phyloP scores from a whole-genome alignment of 2,888 invertebrate genomes.

The Nemoura dubitans region DNA sequence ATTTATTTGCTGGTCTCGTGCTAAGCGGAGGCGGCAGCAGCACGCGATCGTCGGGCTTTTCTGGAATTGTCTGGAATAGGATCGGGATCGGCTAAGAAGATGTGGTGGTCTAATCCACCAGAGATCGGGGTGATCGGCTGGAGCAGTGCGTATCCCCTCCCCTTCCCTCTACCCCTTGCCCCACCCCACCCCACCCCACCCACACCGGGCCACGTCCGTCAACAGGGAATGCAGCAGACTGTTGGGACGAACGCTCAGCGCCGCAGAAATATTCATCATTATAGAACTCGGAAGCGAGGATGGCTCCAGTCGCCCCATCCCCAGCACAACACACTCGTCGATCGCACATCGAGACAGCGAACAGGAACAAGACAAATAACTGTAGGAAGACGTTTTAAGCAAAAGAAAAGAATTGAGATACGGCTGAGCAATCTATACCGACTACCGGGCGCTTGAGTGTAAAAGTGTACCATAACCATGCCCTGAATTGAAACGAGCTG shows the following conservation, averaged over 20 bases:
- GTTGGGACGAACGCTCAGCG: background rate
- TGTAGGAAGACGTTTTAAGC: background rate
- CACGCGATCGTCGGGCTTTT: background rate
- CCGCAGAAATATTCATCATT: conserved; percentile 23
- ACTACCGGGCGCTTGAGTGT: background rate
- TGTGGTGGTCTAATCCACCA: background rate
- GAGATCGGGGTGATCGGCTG: background rate
- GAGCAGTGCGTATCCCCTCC: background rate
- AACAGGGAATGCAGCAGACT: background rate
- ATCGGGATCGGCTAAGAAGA: background rate
- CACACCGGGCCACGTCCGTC: background rate
- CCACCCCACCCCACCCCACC: no score
- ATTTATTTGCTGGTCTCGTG: no score
- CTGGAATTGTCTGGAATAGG: background rate
- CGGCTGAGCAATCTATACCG: background rate
- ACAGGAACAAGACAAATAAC: conserved; percentile 28
- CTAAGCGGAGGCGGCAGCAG: no score
- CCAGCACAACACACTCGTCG: background rate
- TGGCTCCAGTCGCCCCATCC: background rate
- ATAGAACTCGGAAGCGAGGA: background rate
- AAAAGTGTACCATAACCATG: background rate
- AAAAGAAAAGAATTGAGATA: background rate
- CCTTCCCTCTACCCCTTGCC: no score
- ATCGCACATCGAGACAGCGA: background rate
- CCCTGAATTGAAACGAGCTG: background rate